Evolutionary conservation across 2,113 vertebrate genomes (phyloP).

Genomic region (Nipponia nippon): DNA sequence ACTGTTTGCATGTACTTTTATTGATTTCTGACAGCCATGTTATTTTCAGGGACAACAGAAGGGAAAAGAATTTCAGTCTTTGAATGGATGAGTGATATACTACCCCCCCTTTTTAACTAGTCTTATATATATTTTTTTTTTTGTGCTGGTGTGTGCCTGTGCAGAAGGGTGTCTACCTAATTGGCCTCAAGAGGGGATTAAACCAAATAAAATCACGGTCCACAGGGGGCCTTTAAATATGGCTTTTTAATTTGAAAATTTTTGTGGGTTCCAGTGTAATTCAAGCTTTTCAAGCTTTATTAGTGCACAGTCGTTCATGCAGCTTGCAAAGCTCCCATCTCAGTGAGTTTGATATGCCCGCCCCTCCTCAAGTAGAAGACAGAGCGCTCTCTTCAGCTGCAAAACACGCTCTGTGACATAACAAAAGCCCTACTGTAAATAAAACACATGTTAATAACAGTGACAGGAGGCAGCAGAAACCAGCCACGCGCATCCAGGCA

Average conservation of each 20-base stretch:
- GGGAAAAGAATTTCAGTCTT: conserved; percentile 69
- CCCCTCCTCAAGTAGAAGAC: neutral
- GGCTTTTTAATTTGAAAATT: conserved; percentile 83
- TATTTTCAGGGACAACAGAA: conserved; percentile 66
- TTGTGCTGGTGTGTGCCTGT: conserved; percentile 48
- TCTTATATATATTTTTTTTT: neutral
- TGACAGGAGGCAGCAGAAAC: conserved; percentile 15
- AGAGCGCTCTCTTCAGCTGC: conserved; percentile 16
- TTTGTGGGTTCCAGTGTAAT: conserved; percentile 81
- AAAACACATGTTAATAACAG: conserved; percentile 18
- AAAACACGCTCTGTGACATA: neutral
- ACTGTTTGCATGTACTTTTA: conserved; percentile 46
- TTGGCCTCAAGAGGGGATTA: conserved; percentile 80
- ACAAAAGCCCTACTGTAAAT: conserved; percentile 7
- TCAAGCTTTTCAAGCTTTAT: conserved; percentile 82
- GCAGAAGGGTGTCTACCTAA: conserved; percentile 76
- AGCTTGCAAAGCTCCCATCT: conserved; percentile 56
- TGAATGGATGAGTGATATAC: conserved; percentile 65
- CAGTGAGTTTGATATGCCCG: neutral
- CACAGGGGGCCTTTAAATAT: conserved; percentile 77
- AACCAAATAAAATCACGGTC: conserved; percentile 81
- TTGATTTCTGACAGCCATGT: conserved; percentile 58
- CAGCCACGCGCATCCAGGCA: neutral
- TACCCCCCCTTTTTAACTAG: conserved; percentile 16
- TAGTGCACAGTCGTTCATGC: conserved; percentile 59